Evolutionary conservation across 2,797 vertebrate species (phyloP).

Genomic region (Babyrousa celebensis): DNA sequence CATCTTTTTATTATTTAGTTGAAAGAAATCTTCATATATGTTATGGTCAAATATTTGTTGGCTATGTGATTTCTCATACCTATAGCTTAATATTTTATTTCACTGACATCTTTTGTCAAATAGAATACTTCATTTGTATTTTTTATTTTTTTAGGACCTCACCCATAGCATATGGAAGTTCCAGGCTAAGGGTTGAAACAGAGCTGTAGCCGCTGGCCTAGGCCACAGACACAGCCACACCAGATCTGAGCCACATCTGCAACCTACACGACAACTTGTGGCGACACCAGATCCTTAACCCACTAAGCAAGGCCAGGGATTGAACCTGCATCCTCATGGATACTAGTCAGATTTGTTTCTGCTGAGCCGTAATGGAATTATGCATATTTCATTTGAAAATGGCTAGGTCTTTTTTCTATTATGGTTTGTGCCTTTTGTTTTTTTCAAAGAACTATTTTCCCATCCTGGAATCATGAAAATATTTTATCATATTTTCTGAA

Average conservation of each 20-base stretch:
- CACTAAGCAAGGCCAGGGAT: too few relatives aligned
- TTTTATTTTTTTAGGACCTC: too few relatives aligned
- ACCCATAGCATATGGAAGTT: too few relatives aligned
- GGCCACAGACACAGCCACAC: too few relatives aligned
- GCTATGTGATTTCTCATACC: background rate
- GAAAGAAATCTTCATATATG: background rate
- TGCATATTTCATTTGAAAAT: slow-evolving; percentile 33
- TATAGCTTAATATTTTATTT: background rate
- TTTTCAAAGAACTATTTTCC: slow-evolving; percentile 1
- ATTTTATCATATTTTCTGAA: slow-evolving; percentile 1
- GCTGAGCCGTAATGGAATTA: too few relatives aligned
- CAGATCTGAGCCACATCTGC: too few relatives aligned
- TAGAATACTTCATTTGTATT: slow-evolving; percentile 32
- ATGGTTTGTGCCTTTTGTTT: background rate
- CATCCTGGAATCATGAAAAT: background rate
- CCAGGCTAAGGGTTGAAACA: too few relatives aligned
- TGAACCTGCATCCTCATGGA: too few relatives aligned
- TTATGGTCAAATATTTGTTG: background rate
- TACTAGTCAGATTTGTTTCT: too few relatives aligned
- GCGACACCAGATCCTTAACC: too few relatives aligned
- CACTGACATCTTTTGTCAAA: background rate
- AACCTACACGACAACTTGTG: too few relatives aligned
- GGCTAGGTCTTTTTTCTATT: background rate
- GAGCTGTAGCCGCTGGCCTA: too few relatives aligned
- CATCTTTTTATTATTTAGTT: slow-evolving; percentile 25